These are phyloP conservation scores for Chrysomela aeneicollis DNA, from an alignment of 2,888 invertebrate species.

Conservation along the genomic window DNA sequence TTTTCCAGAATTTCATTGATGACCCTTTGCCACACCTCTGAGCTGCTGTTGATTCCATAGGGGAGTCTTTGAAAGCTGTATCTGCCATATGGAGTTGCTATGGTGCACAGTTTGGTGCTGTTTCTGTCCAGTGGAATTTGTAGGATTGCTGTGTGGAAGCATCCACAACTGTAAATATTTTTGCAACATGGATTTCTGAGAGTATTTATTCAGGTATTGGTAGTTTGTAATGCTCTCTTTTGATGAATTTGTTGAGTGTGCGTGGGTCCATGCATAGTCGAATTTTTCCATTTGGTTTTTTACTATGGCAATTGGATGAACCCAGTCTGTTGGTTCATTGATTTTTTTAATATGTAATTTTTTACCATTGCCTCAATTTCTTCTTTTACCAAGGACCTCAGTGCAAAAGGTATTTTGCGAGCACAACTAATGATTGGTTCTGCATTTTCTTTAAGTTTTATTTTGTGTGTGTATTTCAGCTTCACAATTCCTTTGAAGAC, in stretches of 20 bases:
- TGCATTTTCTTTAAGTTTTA: neutral
- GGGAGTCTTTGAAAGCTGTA: slow-evolving; percentile 3
- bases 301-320: neutral
- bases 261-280: neutral
- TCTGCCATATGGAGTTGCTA: neutral
- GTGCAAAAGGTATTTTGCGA: neutral
- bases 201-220: neutral
- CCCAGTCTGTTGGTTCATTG: too few relatives aligned
- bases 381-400: neutral
- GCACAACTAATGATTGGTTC: neutral
- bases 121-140: neutral
- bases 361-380: neutral
- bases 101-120: neutral
- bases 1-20: slow-evolving; percentile 12
- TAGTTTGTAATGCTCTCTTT: neutral
- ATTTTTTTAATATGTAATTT: neutral
- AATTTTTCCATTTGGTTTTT: neutral
- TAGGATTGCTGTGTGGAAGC: neutral
- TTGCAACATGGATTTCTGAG: neutral
- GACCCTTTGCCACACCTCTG: slow-evolving; percentile 18
- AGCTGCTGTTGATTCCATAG: slow-evolving; percentile 12
- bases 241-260: neutral
- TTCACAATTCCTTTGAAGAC: too few relatives aligned
- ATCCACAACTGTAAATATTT: neutral
- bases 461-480: neutral